phyloP scores from a whole-genome alignment of 2,888 invertebrate species.

The Pyrochroa serraticornis region DNA sequence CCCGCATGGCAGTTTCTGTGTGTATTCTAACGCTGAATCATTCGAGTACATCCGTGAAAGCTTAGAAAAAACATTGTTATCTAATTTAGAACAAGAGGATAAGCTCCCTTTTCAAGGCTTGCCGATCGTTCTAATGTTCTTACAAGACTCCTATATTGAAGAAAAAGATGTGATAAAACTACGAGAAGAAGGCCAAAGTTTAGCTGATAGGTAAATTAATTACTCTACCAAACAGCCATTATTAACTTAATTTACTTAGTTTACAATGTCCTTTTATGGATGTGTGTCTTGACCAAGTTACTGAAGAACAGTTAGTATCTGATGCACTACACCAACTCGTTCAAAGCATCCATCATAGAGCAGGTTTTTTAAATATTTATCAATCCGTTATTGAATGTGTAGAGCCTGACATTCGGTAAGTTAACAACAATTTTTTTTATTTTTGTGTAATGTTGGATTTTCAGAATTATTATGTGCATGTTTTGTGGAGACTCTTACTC shows the following conservation, averaged over 20 bases:
- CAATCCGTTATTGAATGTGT: constrained; percentile 79
- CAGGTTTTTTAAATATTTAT: constrained; percentile 74
- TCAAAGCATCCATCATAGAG: constrained; percentile 78
- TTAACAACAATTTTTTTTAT: constrained; percentile 3
- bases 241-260: constrained; percentile 58
- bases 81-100: constrained; percentile 90
- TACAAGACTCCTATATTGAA: constrained; percentile 81
- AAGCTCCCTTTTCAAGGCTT: constrained; percentile 83
- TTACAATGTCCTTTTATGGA: constrained; percentile 87
- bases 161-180: constrained; percentile 86
- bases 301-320: constrained; percentile 69
- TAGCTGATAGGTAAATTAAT: constrained; percentile 78
- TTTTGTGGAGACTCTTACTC: constrained; percentile 95
- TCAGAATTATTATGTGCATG: constrained; percentile 91
- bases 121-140: constrained; percentile 89
- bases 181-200: constrained; percentile 86
- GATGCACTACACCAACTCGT: constrained; percentile 78
- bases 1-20: constrained; percentile 90
- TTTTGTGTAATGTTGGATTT: constrained; percentile 40
- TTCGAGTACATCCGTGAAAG: constrained; percentile 91
- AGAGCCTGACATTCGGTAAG: constrained; percentile 81
- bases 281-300: constrained; percentile 71
- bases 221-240: neutral
- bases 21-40: constrained; percentile 88
- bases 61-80: constrained; percentile 87